Evolutionary conservation across 2,888 invertebrate genomes (phyloP).

Genomic region (Drepana falcataria): DNA sequence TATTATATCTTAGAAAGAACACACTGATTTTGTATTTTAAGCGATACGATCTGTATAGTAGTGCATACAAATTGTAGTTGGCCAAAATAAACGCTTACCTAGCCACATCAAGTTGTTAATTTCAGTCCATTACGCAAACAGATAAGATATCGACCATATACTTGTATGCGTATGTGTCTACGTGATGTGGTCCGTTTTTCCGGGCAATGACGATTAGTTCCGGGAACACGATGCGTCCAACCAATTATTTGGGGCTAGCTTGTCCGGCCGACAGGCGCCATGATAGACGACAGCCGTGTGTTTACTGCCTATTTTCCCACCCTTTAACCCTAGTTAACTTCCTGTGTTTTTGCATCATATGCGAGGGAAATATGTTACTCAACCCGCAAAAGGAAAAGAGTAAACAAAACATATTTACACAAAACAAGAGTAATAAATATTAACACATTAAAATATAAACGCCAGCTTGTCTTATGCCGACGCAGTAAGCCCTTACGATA

Average conservation of each 20-base stretch:
- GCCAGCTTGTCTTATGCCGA: slow-evolving; percentile 19
- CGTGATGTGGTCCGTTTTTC: slow-evolving; percentile 17
- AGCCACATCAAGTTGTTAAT: neutral
- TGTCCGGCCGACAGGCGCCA: slow-evolving; percentile 31
- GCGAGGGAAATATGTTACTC: slow-evolving; percentile 21
- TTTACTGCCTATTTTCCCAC: slow-evolving; percentile 47
- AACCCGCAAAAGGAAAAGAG: slow-evolving; percentile 11
- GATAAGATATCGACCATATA: neutral
- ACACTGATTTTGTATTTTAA: too few species aligned
- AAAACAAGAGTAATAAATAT: neutral
- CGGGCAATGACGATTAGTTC: slow-evolving; percentile 31
- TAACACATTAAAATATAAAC: too few species aligned
- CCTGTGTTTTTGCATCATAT: slow-evolving; percentile 26
- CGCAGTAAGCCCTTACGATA: slow-evolving; percentile 41
- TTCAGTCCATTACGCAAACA: neutral
- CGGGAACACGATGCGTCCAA: slow-evolving; percentile 26
- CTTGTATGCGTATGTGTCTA: neutral
- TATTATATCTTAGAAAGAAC: too few species aligned
- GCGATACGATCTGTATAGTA: too few species aligned
- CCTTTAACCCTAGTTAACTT: slow-evolving; percentile 23
- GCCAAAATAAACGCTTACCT: slow-evolving; percentile 11
- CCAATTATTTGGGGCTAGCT: slow-evolving; percentile 48
- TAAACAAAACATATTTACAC: neutral
- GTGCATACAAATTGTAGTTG: too few species aligned
- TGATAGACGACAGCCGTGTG: slow-evolving; percentile 48